Base-by-base conservation (phyloP, 2,113 vertebrate genomes). In the Sceloporus undulatus region DNA sequence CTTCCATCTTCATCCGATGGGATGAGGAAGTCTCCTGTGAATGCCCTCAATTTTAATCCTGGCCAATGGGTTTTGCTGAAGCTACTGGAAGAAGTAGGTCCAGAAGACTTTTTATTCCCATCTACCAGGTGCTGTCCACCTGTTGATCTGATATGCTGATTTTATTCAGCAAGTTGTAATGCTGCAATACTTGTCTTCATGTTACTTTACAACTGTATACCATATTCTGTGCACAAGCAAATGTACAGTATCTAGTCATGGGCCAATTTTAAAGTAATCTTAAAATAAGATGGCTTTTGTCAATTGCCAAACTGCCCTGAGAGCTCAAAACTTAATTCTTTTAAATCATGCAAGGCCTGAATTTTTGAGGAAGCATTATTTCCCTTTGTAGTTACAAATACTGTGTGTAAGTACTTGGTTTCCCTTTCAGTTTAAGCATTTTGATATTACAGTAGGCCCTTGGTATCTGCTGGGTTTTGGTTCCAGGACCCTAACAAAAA, bases 51-150 rank as follows among this genome's bases (percentile, higher is more conserved):
- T 80, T 94, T 59, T 38, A 89, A 85, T 94, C 89, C 90, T 70
- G 77, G 10, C 87, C 71, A 95, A 84, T 79, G 73, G 54, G 52
- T 90, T 29, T 94, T 94, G 90, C 81, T 94, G 84, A 79, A 88
- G 92, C 94, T 95, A 92, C 92, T 93, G 84, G 92, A 93, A 92
- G 93, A 95, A 94, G 85, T 84, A 91, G 92, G 85, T 83, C 56
- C 65, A 62, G 84, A 87, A 78, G 82, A 29, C 2, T 75, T 87
- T 9, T 93, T 82, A 34, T 88, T 93, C 90, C 89, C 88, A 85
- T 94, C 88, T 84, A 73, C 68, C 93, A 97, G 94, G 95, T 97
- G 95, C 94, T 90, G 93, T 95, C 90, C 94, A 96, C 95, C 96
- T 96, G 94, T 92, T 87, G 86, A 66, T 92, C 62, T 79, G 56